phyloP scores from a whole-genome alignment of 1,140 invertebrate genomes.

The Sitophilus oryzae region DNA sequence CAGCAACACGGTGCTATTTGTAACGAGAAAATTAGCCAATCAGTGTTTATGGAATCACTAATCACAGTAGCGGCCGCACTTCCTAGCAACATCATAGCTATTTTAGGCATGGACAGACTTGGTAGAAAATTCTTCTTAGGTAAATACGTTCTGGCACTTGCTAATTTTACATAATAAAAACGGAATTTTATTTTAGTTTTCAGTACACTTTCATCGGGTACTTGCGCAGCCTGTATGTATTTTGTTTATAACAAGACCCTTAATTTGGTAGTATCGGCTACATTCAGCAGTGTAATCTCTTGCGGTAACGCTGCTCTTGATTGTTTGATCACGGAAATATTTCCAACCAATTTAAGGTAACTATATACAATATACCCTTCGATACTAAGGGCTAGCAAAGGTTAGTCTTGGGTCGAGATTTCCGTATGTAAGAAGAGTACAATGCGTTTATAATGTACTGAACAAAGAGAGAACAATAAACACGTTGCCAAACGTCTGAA shows the following conservation, averaged over 20 bases:
- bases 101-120: constrained; percentile 65
- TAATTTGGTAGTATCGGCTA: constrained; percentile 74
- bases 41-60: constrained; percentile 78
- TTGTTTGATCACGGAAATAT: constrained; percentile 83
- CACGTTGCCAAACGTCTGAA: too few relatives aligned
- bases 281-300: constrained; percentile 82
- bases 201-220: constrained; percentile 77
- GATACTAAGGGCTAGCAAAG: too few relatives aligned
- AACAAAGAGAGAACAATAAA: too few relatives aligned
- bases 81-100: constrained; percentile 77
- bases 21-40: constrained; percentile 62
- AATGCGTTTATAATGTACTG: too few relatives aligned
- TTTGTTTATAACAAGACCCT: constrained; percentile 75
- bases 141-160: constrained; percentile 38
- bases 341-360: constrained; percentile 75
- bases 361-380: not conserved
- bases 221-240: constrained; percentile 78
- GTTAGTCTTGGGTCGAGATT: too few relatives aligned
- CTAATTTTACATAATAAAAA: not conserved
- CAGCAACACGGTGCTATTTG: constrained; percentile 56
- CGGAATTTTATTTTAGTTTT: constrained; percentile 57
- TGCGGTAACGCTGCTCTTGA: constrained; percentile 83
- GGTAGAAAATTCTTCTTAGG: constrained; percentile 85
- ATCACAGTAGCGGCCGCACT: constrained; percentile 79
- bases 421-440: too few relatives aligned